Conservation (phyloP, 2,113 vertebrate genomes). For the Chaenocephalus aceratus region DNA sequence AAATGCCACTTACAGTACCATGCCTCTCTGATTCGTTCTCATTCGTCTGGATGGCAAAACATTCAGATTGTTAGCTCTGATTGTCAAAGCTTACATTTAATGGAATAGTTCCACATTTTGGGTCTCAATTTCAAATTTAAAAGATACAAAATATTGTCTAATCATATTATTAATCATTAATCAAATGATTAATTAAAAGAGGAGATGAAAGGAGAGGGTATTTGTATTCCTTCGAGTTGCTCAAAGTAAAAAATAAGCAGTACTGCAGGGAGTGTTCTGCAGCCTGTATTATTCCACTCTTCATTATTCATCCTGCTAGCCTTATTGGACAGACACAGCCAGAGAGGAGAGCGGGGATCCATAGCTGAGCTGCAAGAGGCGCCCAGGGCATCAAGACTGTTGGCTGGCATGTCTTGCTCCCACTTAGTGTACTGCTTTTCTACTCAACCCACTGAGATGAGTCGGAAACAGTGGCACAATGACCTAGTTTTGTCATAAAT, state of each 20-base stretch:
- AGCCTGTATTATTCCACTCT: conserved; percentile 16
- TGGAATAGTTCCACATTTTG: not conserved
- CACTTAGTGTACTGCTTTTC: conserved; percentile 56
- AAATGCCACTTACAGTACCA: too few species aligned
- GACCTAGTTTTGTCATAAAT: conserved; percentile 62
- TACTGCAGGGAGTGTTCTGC: conserved; percentile 3
- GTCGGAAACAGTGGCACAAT: conserved; percentile 53
- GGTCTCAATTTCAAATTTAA: not conserved
- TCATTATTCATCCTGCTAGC: conserved; percentile 16
- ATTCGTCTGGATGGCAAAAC: not conserved
- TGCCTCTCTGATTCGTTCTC: not conserved
- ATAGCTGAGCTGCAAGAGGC: conserved; percentile 30
- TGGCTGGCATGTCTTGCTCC: conserved; percentile 31
- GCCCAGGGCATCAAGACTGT: conserved; percentile 45
- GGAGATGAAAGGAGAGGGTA: not conserved
- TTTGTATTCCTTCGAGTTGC: conserved; percentile 3
- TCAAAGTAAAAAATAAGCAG: not conserved
- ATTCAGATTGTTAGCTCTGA: not conserved
- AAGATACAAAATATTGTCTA: not conserved
- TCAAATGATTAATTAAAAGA: not conserved
- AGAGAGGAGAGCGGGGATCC: conserved; percentile 21
- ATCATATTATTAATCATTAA: not conserved
- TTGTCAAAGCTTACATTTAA: not conserved
- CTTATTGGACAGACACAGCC: conserved; percentile 35
- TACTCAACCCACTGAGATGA: conserved; percentile 38